phyloP scores from a whole-genome alignment of 2,888 invertebrate genomes.

The Neoaliturus tenellus region DNA sequence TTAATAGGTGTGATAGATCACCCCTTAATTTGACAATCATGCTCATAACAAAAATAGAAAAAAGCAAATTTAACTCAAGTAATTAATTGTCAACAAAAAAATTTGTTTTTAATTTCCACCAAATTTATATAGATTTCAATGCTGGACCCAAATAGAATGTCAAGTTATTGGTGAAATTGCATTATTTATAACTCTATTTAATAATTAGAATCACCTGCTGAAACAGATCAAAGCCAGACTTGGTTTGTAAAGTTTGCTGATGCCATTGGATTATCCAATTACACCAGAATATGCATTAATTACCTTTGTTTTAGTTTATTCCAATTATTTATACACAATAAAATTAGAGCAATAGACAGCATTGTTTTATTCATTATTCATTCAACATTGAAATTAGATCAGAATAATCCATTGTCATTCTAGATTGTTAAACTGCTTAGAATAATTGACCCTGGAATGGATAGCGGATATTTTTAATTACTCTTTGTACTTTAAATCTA shows the following conservation, averaged over 20 bases:
- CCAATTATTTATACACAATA: neutral
- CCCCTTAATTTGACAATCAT: too few relatives aligned
- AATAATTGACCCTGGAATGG: neutral
- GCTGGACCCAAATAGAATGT: too few relatives aligned
- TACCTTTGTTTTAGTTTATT: neutral
- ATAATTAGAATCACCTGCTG: neutral
- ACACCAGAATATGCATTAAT: neutral
- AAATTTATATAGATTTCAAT: too few relatives aligned
- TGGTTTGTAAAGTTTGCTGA: neutral
- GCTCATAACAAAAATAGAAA: too few relatives aligned
- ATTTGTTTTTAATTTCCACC: too few relatives aligned
- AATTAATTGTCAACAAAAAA: too few relatives aligned
- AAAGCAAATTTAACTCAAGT: too few relatives aligned
- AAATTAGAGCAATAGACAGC: too few relatives aligned
- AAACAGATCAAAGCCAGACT: neutral
- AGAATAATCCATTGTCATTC: neutral
- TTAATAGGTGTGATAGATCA: too few relatives aligned
- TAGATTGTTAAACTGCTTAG: neutral
- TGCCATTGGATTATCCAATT: conserved; percentile 3
- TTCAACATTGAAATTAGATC: neutral
- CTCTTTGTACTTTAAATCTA: too few relatives aligned
- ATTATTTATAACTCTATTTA: neutral
- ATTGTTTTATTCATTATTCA: too few relatives aligned
- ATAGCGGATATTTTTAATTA: too few relatives aligned
- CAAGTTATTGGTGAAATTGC: neutral